phyloP scores from a whole-genome alignment of 2,888 invertebrate species.

The Cryptophagus acutangulus region DNA sequence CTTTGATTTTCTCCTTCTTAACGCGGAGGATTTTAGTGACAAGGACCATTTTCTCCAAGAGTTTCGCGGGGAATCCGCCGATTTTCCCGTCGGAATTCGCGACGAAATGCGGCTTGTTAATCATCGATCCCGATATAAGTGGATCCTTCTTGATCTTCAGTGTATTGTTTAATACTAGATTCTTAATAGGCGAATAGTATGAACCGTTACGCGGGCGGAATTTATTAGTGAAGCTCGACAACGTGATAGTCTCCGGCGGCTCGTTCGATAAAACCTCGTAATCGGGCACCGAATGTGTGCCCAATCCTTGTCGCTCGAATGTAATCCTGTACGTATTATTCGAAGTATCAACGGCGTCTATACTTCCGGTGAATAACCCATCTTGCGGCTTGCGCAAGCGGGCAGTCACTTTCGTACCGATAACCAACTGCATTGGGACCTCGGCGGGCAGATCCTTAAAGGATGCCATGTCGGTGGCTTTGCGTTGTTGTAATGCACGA shows the following conservation, averaged over 20 bases:
- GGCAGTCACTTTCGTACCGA: constrained; percentile 92
- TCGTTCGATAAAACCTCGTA: constrained; percentile 94
- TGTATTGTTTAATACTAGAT: constrained; percentile 40
- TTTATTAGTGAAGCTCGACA: constrained; percentile 77
- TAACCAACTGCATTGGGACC: constrained; percentile 89
- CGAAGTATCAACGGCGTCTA: constrained; percentile 93
- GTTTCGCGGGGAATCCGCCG: constrained; percentile 78
- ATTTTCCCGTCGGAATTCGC: constrained; percentile 51
- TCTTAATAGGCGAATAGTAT: constrained; percentile 46
- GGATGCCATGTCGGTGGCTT: constrained; percentile 68
- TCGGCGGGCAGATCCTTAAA: constrained; percentile 88
- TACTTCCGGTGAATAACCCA: constrained; percentile 82
- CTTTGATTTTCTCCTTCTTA: constrained; percentile 75
- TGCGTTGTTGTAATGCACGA: constrained; percentile 86
- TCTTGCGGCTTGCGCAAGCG: constrained; percentile 88
- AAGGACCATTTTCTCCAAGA: constrained; percentile 81
- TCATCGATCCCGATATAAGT: constrained; percentile 55
- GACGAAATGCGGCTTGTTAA: constrained; percentile 36
- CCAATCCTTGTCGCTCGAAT: constrained; percentile 87
- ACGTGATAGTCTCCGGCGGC: constrained; percentile 82
- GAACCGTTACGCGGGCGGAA: constrained; percentile 64
- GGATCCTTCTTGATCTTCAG: constrained; percentile 62
- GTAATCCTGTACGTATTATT: constrained; percentile 92
- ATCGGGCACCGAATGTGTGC: constrained; percentile 94
- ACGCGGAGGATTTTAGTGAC: constrained; percentile 79